Evolutionary conservation across 2,888 invertebrate species (phyloP).

Genomic region (Prenolepis imparis): DNA sequence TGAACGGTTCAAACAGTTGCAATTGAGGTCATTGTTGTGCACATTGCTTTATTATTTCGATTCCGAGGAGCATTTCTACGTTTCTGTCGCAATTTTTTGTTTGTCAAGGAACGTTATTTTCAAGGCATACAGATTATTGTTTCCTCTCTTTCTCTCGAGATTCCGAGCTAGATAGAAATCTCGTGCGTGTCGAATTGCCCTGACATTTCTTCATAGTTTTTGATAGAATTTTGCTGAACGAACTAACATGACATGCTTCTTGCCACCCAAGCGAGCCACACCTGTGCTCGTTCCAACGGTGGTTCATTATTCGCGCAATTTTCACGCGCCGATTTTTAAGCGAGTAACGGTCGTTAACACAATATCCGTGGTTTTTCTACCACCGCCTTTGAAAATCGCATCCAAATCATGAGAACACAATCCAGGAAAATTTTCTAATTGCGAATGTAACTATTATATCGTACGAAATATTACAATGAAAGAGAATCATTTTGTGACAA

Average conservation of each 20-base stretch:
- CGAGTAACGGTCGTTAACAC: slow-evolving; percentile 82
- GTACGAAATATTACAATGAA: not conserved
- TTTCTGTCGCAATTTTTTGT: slow-evolving; percentile 18
- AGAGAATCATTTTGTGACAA: slow-evolving; percentile 1
- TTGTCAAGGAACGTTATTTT: slow-evolving; percentile 10
- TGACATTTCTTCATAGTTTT: slow-evolving; percentile 8
- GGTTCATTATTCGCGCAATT: slow-evolving; percentile 81
- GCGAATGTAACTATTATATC: not conserved
- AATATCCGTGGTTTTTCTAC: slow-evolving; percentile 80
- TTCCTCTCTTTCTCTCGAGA: not conserved
- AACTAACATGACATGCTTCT: slow-evolving; percentile 82
- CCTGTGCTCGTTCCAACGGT: slow-evolving; percentile 77
- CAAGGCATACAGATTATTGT: not conserved
- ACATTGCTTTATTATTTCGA: slow-evolving; percentile 34
- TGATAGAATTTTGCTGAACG: slow-evolving; percentile 15
- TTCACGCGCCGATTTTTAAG: slow-evolving; percentile 82
- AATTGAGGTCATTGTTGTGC: slow-evolving; percentile 72
- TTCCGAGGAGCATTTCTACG: not conserved
- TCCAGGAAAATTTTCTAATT: slow-evolving; percentile 8
- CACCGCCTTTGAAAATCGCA: slow-evolving; percentile 81
- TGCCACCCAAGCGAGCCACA: slow-evolving; percentile 75
- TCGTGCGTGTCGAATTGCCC: slow-evolving; percentile 11
- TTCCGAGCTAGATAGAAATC: not conserved
- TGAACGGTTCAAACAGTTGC: slow-evolving; percentile 66
- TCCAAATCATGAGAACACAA: slow-evolving; percentile 53